These are phyloP conservation scores for Sminthurides bifidus DNA, from an alignment of 1,140 invertebrate species.

Conservation along the genomic window DNA sequence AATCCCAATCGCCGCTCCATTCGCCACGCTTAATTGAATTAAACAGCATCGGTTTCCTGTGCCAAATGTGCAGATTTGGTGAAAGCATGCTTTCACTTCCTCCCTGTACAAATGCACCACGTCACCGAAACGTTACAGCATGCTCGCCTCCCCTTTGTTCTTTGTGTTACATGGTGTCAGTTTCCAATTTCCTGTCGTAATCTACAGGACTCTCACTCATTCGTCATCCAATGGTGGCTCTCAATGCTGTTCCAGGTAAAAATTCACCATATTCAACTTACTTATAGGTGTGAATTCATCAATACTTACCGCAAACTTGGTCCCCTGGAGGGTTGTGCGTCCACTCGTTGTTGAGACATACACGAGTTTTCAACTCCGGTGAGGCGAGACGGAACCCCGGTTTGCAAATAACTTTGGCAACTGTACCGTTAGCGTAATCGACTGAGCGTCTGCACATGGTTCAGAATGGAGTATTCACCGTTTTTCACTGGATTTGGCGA, in stretches of 20 bases:
- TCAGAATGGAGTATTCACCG: background rate
- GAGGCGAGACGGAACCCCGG: background rate
- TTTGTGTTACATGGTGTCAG: too few relatives aligned
- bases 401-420: slow-evolving; percentile 11
- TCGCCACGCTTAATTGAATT: too few relatives aligned
- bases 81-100: too few relatives aligned
- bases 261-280: background rate
- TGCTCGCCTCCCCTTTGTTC: background rate
- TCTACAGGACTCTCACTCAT: too few relatives aligned
- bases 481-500: slow-evolving; percentile 2
- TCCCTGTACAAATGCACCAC: too few relatives aligned
- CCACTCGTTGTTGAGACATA: slow-evolving; percentile 7
- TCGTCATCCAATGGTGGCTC: too few relatives aligned
- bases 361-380: slow-evolving; percentile 2
- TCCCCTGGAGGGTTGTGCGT: slow-evolving; percentile 1
- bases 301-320: slow-evolving; percentile 7
- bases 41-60: too few relatives aligned
- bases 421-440: slow-evolving; percentile 7
- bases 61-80: too few relatives aligned
- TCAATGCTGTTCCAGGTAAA: background rate
- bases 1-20: too few relatives aligned
- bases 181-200: too few relatives aligned
- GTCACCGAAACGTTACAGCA: background rate
- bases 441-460: background rate
- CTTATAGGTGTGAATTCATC: background rate